A percentile compares a stretch with the other conserved stretches of the same genome.
These are phyloP conservation scores for Halichondria panicea DNA, from an alignment of 37 sponge, comb jelly and placozoan genomes.

Conservation along the genomic window DNA sequence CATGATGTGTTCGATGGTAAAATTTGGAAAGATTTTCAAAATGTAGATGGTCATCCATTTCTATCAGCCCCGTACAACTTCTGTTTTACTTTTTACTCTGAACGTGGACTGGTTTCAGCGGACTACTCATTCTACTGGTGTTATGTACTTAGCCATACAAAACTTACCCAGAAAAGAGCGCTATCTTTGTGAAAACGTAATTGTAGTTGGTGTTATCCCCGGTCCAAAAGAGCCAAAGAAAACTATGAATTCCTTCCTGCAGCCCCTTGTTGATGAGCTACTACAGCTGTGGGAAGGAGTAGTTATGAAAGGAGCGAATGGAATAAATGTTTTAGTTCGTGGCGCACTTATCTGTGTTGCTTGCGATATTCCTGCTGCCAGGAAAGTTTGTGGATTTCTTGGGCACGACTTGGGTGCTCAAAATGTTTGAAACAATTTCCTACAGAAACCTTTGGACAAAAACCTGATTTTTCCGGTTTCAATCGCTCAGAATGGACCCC, in stretches of 20 bases:
- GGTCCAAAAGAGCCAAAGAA: conserved; percentile 25
- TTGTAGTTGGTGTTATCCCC: conserved; percentile 25
- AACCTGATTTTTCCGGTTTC: conserved; percentile 31
- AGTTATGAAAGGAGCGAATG: not conserved
- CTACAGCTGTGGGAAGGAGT: conserved; percentile 16
- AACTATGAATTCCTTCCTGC: conserved; percentile 9
- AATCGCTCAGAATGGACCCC: conserved; percentile 17
- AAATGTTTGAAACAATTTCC: conserved; percentile 33
- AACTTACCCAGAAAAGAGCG: conserved; percentile 29
- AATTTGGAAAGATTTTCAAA: conserved; percentile 56
- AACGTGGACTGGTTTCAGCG: conserved; percentile 57
- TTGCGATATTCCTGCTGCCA: conserved; percentile 50
- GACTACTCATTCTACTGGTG: conserved; percentile 17
- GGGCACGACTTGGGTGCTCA: conserved; percentile 29
- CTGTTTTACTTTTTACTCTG: conserved; percentile 1
- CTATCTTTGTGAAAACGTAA: conserved; percentile 18
- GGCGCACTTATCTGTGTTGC: conserved; percentile 14
- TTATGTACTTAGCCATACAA: conserved; percentile 12
- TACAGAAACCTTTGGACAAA: conserved; percentile 30
- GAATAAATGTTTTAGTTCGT: not conserved
- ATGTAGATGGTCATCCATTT: not conserved
- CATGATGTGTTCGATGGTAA: conserved; percentile 69
- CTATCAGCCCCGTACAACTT: conserved; percentile 5
- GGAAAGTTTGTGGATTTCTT: conserved; percentile 58
- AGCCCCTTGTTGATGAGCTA: conserved; percentile 43